A percentile compares a stretch with the other conserved stretches of the same genome.
Evolutionary conservation across 2,888 invertebrate species (phyloP).

Genomic region (Ornithoptera alexandrae): DNA sequence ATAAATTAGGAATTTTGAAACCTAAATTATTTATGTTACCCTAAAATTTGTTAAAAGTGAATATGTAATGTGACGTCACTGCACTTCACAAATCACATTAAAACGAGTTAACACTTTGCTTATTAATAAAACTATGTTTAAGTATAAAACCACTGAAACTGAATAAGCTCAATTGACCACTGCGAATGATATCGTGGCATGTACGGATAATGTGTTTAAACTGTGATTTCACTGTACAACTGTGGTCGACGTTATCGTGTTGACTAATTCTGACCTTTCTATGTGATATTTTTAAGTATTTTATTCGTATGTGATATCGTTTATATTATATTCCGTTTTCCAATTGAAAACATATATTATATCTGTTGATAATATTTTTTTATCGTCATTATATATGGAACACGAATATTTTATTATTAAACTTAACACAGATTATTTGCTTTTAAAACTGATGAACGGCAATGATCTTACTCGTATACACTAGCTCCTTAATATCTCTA

Average conservation of each 20-base stretch:
- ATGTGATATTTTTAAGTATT: neutral
- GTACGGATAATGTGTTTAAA: neutral
- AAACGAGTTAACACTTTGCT: neutral
- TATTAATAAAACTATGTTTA: neutral
- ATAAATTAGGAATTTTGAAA: too few species aligned
- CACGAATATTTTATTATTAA: neutral
- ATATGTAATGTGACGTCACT: neutral
- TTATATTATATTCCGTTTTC: neutral
- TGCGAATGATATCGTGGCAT: neutral
- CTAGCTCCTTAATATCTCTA: neutral
- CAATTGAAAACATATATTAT: neutral
- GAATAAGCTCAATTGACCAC: neutral
- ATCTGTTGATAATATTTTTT: neutral
- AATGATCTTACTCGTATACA: neutral
- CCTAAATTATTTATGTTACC: too few species aligned
- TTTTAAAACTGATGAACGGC: neutral
- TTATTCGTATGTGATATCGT: neutral
- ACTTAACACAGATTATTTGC: neutral
- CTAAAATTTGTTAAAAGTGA: neutral
- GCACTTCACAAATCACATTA: neutral
- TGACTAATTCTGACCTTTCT: neutral
- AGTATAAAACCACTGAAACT: neutral
- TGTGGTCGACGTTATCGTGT: neutral
- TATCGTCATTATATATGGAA: neutral
- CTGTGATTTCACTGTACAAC: neutral